Evolutionary conservation across 2,113 vertebrate genomes (phyloP).

Genomic region (Plotosus lineatus): DNA sequence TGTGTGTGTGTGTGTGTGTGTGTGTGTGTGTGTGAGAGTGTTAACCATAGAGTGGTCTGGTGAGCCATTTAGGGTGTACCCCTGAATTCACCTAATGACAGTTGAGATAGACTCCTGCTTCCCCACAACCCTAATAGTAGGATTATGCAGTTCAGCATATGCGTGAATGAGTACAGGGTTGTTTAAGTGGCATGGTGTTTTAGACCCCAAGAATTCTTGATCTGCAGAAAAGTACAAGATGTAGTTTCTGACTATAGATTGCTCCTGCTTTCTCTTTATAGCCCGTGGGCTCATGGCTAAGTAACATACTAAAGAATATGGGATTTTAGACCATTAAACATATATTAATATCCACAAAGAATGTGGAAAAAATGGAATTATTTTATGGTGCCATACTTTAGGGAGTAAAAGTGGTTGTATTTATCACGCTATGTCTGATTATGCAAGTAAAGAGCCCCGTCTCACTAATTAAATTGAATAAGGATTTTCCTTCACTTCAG

Average conservation of each 20-base stretch:
- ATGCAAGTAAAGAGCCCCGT: constrained; percentile 23
- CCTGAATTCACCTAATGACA: too few relatives aligned
- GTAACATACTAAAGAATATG: not conserved
- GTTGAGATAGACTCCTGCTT: too few relatives aligned
- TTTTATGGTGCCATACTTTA: constrained; percentile 18
- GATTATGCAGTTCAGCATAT: too few relatives aligned
- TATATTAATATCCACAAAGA: not conserved
- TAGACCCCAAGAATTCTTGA: not conserved
- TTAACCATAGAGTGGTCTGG: too few relatives aligned
- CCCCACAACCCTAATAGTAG: too few relatives aligned
- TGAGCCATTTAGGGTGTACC: too few relatives aligned
- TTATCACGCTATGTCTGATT: constrained; percentile 17
- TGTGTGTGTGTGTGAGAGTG: too few relatives aligned
- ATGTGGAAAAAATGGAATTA: not conserved
- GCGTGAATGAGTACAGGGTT: too few relatives aligned
- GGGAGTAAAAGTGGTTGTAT: constrained; percentile 23
- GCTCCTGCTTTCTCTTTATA: not conserved
- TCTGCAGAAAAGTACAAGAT: not conserved
- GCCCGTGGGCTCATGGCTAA: not conserved
- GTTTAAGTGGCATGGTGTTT: too few relatives aligned
- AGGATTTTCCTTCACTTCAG: not conserved
- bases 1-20: too few relatives aligned
- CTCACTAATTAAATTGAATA: constrained; percentile 32
- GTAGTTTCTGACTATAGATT: not conserved
- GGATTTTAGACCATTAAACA: too few relatives aligned